Evolutionary conservation across 2,797 vertebrate genomes (phyloP).

Genomic region (Cyclura pinguis): DNA sequence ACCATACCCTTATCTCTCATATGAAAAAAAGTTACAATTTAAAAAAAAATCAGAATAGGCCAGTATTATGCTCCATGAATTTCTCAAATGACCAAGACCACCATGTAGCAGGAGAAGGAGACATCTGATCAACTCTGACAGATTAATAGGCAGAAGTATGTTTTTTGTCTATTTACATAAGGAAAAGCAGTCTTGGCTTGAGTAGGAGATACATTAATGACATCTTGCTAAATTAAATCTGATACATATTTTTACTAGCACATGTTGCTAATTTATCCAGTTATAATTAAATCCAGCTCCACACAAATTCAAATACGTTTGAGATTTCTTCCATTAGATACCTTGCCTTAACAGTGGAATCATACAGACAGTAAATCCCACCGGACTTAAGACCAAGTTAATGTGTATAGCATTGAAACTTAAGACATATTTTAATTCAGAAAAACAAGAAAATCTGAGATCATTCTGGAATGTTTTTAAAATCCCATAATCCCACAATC

Average conservation of each 20-base stretch:
- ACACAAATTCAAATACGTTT: background rate
- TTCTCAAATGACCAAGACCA: background rate
- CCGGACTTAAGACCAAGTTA: background rate
- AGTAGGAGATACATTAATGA: background rate
- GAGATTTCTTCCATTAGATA: background rate
- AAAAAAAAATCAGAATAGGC: background rate
- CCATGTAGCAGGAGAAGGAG: background rate
- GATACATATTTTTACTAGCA: constrained; percentile 25
- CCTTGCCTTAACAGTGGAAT: background rate
- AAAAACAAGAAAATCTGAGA: background rate
- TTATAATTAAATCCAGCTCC: constrained; percentile 3
- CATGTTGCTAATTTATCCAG: constrained; percentile 8
- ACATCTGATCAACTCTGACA: accelerated
- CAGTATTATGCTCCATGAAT: background rate
- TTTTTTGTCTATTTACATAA: constrained; percentile 9
- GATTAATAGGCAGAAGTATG: background rate
- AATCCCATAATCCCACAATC: background rate
- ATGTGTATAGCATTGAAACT: background rate
- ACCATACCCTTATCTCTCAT: background rate
- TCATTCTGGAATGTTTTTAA: background rate
- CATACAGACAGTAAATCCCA: background rate
- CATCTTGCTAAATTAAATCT: background rate
- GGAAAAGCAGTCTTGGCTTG: background rate
- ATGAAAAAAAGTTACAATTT: background rate
- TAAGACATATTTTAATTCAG: background rate